phyloP scores from a whole-genome alignment of 2,888 invertebrate genomes.

The Itoplectis maculator region DNA sequence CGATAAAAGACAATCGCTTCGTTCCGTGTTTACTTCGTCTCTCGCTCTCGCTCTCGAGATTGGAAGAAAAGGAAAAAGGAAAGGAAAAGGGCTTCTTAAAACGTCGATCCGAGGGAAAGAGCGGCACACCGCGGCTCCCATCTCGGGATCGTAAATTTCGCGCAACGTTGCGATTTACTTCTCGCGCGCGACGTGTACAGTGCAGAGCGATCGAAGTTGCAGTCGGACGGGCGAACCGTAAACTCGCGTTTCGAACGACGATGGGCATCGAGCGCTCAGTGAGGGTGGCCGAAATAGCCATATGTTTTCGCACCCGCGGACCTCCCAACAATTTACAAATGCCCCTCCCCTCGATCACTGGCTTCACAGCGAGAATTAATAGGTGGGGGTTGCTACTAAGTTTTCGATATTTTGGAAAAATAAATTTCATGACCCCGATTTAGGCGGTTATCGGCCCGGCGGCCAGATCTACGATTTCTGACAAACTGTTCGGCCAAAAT shows the following conservation, averaged over 20 bases:
- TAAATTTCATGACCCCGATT: no score
- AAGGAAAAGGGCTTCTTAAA: background rate
- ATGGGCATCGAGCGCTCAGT: background rate
- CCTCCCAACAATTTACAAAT: conserved; percentile 10
- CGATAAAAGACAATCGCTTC: no score
- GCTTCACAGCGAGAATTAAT: background rate
- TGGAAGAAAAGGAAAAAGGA: no score
- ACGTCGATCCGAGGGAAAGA: background rate
- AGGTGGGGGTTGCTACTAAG: background rate
- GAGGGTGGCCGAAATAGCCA: background rate
- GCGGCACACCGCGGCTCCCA: background rate
- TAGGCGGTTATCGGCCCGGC: no score
- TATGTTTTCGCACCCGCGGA: background rate
- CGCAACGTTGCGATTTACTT: background rate
- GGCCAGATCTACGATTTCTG: no score
- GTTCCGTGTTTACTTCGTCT: background rate
- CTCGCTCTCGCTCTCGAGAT: background rate
- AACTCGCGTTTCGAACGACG: conserved; percentile 18
- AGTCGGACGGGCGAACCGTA: conserved; percentile 7
- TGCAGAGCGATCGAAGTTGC: background rate
- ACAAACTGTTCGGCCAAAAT: no score
- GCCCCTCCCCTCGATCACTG: background rate
- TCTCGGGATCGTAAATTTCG: conserved; percentile 8
- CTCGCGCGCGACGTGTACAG: background rate
- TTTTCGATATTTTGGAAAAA: no score